Evolutionary conservation across 2,888 invertebrate species (phyloP).

Genomic region (Ceramica pisi): DNA sequence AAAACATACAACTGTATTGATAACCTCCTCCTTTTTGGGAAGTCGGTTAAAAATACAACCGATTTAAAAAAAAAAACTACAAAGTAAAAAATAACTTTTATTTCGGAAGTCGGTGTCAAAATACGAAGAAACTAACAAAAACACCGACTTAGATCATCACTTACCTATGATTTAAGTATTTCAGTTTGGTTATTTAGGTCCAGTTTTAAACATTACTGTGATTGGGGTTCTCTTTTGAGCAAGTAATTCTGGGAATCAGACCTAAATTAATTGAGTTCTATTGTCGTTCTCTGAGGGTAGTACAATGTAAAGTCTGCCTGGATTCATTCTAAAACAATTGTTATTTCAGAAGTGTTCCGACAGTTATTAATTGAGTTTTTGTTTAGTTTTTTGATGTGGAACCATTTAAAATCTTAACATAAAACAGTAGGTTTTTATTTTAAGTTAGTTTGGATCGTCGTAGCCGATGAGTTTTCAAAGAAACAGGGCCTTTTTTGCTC

Average conservation of each 20-base stretch:
- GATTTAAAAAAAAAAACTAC: too few species aligned
- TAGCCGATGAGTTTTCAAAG: not conserved
- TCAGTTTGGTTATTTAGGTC: not conserved
- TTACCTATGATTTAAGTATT: not conserved
- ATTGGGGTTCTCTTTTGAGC: not conserved
- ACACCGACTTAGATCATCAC: too few species aligned
- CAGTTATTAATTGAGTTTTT: slow-evolving; percentile 3
- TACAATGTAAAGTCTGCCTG: not conserved
- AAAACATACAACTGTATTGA: too few species aligned
- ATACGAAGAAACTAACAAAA: too few species aligned
- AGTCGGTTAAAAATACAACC: too few species aligned
- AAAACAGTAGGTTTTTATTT: not conserved
- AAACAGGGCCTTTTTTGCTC: not conserved
- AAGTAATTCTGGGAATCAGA: not conserved
- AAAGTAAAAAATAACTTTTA: too few species aligned
- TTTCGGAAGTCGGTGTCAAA: too few species aligned
- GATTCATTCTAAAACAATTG: slow-evolving; percentile 22
- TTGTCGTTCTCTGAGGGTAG: not conserved
- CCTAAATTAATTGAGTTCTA: slow-evolving; percentile 25
- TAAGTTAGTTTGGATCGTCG: not conserved
- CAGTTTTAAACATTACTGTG: not conserved
- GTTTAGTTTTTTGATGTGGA: not conserved
- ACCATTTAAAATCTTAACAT: not conserved
- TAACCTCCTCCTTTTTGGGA: too few species aligned
- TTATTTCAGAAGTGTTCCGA: slow-evolving; percentile 8